Base-by-base conservation (phyloP, 2,113 vertebrate species). In the Eulemur rufifrons region DNA sequence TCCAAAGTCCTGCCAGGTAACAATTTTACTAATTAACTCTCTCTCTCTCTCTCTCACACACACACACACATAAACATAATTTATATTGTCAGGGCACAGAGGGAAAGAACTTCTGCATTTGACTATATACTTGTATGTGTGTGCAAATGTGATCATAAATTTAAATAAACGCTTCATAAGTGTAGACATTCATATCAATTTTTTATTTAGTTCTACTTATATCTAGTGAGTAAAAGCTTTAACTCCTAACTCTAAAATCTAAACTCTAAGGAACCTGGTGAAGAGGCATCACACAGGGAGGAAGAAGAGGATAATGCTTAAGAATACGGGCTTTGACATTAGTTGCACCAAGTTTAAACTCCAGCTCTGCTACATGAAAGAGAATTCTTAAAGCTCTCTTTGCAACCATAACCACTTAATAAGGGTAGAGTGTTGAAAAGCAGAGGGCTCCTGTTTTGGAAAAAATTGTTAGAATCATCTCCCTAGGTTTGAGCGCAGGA, bases 121-220 rank as follows among this genome's bases (percentile, higher is more conserved):
- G 29, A 93, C 14, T 94, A 45, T 66, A 68, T 39, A 76, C 5
- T 17, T 68, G 4, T 23, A 1, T 50, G 8, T 59, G 11, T 59
- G 20, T 37, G 18, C 6, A 47, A 71, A 66, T 66, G 74, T 39
- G 12, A 74, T 90, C 17, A 89, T 8, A 83, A 80, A 85, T 73
- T 84, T 66, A n/a, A 32, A 84, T 32, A 68, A 93, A 89, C 42
- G 27, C 71, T 94, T 91, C 34, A 83, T n/a, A 92, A 87, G 25
- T 32, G 34, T 39, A 50, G 6, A 39, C n/a, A 91, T 27, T 68
- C 12, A 80, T 45, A 63, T 7, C 56, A 68, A 52, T 87, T 83
- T 66, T 78, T 50, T 6, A 66, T 69, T 84, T 86, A 17, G 47
- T 89, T 93, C 71, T 69, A 68, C 42, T 95, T 83, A 59, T 66